Evolutionary conservation across 35 echinoderm and acorn worm species (phyloP).

Genomic region (Apostichopus japonicus): DNA sequence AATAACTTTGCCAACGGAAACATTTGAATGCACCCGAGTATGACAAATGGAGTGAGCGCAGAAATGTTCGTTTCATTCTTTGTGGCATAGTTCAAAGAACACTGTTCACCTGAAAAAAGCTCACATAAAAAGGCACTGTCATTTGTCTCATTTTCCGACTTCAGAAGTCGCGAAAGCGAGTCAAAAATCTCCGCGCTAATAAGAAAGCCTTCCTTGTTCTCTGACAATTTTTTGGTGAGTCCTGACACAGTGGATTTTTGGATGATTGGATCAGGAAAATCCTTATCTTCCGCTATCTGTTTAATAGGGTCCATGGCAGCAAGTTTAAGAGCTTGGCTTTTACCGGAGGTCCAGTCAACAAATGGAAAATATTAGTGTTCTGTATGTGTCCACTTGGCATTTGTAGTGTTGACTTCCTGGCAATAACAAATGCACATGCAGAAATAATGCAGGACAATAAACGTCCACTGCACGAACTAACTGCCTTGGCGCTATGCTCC

Average conservation of each 20-base stretch:
- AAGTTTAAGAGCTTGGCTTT: conserved; percentile 22
- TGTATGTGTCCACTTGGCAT: neutral
- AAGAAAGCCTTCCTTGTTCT: neutral
- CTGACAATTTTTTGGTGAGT: conserved; percentile 22
- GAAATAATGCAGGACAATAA: neutral
- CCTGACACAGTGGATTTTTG: conserved; percentile 17
- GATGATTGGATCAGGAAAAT: neutral
- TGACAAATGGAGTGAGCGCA: neutral
- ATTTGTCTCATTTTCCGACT: neutral
- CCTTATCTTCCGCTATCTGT: neutral
- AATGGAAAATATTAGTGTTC: neutral
- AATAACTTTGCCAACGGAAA: conserved; percentile 17
- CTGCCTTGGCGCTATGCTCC: neutral
- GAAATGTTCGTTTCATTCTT: neutral
- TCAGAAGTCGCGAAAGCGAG: neutral
- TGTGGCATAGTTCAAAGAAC: conserved; percentile 1
- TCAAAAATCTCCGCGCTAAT: conserved; percentile 5
- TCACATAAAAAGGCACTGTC: conserved; percentile 14
- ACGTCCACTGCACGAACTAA: conserved; percentile 31
- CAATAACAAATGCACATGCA: neutral
- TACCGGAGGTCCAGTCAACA: conserved; percentile 6
- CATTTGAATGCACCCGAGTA: conserved; percentile 8
- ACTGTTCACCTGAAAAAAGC: conserved; percentile 41
- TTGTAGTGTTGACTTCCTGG: neutral
- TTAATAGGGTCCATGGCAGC: neutral